Evolutionary conservation across 30 jellyfish, hydroid and myxozoan genomes (phyloP), one percentile per base, ranked within the genome.

Genomic region (Cassiopea xamachana): DNA sequence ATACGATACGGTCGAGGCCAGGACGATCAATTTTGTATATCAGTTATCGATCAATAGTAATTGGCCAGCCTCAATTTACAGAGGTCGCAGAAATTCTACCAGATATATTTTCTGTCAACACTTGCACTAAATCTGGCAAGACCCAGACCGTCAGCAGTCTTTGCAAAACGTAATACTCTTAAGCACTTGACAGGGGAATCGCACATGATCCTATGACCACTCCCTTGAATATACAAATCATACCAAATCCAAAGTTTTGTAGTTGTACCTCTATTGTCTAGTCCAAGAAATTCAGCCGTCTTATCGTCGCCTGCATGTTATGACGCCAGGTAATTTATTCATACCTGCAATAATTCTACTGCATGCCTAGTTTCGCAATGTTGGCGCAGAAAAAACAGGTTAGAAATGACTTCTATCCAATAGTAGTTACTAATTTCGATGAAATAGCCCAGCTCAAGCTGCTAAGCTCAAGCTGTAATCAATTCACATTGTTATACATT

Each of bases 291-390:
- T 39, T 60, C 85, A 39, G 67, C 47, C 85, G 71, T 16, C 70
- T 67, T 4, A 76, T 76, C 85, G 85, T 43, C 85, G 85, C 85
- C 85, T 76, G 27, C 27, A 43, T 76, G 85, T 9, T 15, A 59
- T 76, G 85, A 76, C 85, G 85, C 85, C 85, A 39, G 85, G 2
- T 39, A 76, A 67, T 67, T 55, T 6, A 55, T 55, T 55, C 7
- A 6, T 6, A 55, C 64, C 64, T 55, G 64, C 7, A 55, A 55
- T 55, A 10, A 55, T 55, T 6, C 64, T 3, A 55, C 10, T 55
- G 64, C 12, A 10, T 27, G 64, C 64, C 12, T 6, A 55, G 7
- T 55, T 55, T 3, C 64, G 64, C 64, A 55, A 6, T 27, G 39
- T 27, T 27, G 39, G 39, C 39, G 39, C 39, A 27, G 39, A 27